Percentiles rank a stretch among this genome's conserved stretches.
These are phyloP conservation scores for Prenolepis imparis DNA, from an alignment of 2,888 invertebrate genomes.

Conservation along the genomic window DNA sequence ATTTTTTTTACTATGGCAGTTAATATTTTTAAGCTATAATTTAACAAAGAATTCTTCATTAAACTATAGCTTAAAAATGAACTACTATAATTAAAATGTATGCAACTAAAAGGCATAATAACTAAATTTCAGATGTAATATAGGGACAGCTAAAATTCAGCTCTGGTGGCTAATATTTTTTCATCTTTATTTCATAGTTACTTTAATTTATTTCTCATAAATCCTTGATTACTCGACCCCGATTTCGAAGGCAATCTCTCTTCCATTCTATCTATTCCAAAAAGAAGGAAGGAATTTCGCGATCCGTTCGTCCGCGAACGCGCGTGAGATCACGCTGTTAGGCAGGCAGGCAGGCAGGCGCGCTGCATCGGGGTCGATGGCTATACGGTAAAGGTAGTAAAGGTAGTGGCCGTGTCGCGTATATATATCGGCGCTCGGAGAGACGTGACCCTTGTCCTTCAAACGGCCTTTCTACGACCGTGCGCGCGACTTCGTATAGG, in stretches of 20 bases:
- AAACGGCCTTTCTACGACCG: slow-evolving; percentile 83
- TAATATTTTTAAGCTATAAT: too few species aligned
- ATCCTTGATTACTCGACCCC: background rate
- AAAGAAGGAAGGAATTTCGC: slow-evolving; percentile 20
- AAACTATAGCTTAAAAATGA: too few species aligned
- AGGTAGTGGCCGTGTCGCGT: slow-evolving; percentile 70
- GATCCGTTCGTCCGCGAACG: slow-evolving; percentile 8
- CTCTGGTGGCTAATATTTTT: too few species aligned
- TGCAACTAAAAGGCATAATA: too few species aligned
- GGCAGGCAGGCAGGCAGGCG: slow-evolving; percentile 32
- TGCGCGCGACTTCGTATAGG: slow-evolving; percentile 68
- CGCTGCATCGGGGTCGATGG: slow-evolving; percentile 52
- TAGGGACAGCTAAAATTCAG: too few species aligned
- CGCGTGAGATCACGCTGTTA: slow-evolving; percentile 27
- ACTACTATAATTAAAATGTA: too few species aligned
- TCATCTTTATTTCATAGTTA: background rate
- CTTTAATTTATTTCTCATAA: background rate
- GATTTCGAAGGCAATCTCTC: slow-evolving; percentile 3
- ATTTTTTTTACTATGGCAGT: too few species aligned
- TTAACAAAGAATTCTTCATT: too few species aligned
- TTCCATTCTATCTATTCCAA: background rate
- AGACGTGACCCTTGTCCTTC: slow-evolving; percentile 83
- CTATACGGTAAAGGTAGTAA: slow-evolving; percentile 76
- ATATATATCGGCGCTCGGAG: slow-evolving; percentile 70
- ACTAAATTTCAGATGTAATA: too few species aligned